phyloP scores from a whole-genome alignment of 2,888 invertebrate species.

The Hoplodrina ambigua region DNA sequence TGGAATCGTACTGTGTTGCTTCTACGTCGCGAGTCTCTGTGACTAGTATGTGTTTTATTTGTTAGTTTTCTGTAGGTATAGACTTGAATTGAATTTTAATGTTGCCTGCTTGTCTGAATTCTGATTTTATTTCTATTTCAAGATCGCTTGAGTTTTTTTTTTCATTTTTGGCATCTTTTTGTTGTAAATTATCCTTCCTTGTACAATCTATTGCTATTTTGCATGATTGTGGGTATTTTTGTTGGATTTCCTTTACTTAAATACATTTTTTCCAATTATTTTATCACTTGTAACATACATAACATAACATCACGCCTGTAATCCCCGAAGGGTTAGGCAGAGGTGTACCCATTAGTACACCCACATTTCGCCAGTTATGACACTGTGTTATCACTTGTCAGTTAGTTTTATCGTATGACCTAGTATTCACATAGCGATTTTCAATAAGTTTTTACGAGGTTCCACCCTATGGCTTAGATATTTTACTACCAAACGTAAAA shows the following conservation, averaged over 20 bases:
- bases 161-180: background rate
- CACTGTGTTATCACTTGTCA: background rate
- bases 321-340: too few relatives aligned
- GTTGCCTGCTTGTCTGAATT: background rate
- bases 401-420: too few relatives aligned
- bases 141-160: background rate
- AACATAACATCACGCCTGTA: too few relatives aligned
- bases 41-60: conserved; percentile 20
- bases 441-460: background rate
- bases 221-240: background rate
- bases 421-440: background rate
- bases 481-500: conserved; percentile 27
- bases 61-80: conserved; percentile 6
- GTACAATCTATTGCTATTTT: background rate
- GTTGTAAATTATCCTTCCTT: background rate
- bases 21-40: conserved; percentile 18
- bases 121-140: background rate
- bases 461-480: background rate
- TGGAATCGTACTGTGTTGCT: conserved; percentile 38
- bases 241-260: background rate
- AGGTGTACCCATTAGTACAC: too few relatives aligned
- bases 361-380: too few relatives aligned
- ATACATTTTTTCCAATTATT: background rate
- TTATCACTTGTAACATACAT: too few relatives aligned
- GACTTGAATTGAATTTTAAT: background rate